Evolutionary conservation across 2,113 vertebrate genomes (phyloP), one percentile per base, ranked within the genome.

Genomic region (Callorhinus ursinus): DNA sequence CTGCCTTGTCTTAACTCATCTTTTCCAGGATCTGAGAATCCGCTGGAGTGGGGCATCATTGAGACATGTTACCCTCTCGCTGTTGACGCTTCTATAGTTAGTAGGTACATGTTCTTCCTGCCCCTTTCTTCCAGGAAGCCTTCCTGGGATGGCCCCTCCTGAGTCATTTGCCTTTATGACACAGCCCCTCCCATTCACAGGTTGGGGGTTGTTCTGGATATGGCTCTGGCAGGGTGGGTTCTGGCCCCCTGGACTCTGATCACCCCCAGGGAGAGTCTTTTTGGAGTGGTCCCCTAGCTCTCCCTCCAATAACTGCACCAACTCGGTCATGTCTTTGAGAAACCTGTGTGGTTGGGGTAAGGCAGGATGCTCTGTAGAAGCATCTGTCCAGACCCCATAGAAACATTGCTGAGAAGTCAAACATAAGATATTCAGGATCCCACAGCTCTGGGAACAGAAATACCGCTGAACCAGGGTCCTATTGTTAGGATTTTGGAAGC

Each of bases 111-210:
- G 36, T 1, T 21, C 33, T 71, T 80, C 26, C 14, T 59, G 19
- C 15, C 21, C n/a, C 36, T 71, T 63, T 24, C 83, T 93, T 88
- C 87, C 5, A 71, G 42, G 76, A 95, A 93, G 63, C 53, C 57
- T 33, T 77, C n/a, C 21, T 36, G 80, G 74, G 89, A 26, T 65
- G 14, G 16, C 15, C 31, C 19, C 5, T 39, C 31, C 15, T 2
- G 8, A 26, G 18, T 21, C 7, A 2, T 81, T 46, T 33, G 42
- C 28, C 59, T 77, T 53, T 19, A 24, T 16, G n/a, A 14, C 22
- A 7, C 0, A 31, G 51, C 28, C 31, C 9, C 1, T 87, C 36
- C 36, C 33, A 39, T 4, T 65, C 76, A 51, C 26, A 84, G 82
- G 79, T 36, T 51, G 26, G 1, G 1, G 26, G 5, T n/a, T 93